Conservation (phyloP, 2,888 invertebrate species). For the Tipula helvola region DNA sequence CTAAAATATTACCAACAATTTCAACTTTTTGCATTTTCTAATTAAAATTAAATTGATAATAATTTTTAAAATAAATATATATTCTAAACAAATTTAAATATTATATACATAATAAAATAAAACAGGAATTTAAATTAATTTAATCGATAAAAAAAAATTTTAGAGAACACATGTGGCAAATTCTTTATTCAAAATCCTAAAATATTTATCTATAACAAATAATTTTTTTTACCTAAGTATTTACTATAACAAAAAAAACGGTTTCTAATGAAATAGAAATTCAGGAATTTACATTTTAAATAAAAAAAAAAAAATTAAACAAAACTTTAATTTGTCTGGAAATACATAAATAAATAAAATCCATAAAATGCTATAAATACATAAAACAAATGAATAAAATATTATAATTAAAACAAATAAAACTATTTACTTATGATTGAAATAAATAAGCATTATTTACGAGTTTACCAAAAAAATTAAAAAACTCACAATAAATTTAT, state of each 20-base stretch:
- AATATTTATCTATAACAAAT: too few relatives aligned
- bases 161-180: too few relatives aligned
- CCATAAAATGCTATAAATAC: background rate
- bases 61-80: too few relatives aligned
- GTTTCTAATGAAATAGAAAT: background rate
- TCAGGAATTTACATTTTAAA: background rate
- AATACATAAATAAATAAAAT: background rate
- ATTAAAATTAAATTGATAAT: too few relatives aligned
- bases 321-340: background rate
- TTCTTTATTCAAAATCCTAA: too few relatives aligned
- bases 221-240: too few relatives aligned
- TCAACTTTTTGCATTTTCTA: too few relatives aligned
- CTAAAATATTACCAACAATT: too few relatives aligned
- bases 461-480: background rate
- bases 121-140: too few relatives aligned
- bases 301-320: background rate
- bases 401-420: background rate
- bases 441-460: background rate
- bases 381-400: background rate
- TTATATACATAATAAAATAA: too few relatives aligned
- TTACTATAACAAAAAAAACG: background rate
- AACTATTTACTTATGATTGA: background rate
- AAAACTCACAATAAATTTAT: background rate
- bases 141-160: too few relatives aligned
- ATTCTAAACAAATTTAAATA: too few relatives aligned